Conservation (phyloP, 2,888 invertebrate genomes). For the Trilocha varians region DNA sequence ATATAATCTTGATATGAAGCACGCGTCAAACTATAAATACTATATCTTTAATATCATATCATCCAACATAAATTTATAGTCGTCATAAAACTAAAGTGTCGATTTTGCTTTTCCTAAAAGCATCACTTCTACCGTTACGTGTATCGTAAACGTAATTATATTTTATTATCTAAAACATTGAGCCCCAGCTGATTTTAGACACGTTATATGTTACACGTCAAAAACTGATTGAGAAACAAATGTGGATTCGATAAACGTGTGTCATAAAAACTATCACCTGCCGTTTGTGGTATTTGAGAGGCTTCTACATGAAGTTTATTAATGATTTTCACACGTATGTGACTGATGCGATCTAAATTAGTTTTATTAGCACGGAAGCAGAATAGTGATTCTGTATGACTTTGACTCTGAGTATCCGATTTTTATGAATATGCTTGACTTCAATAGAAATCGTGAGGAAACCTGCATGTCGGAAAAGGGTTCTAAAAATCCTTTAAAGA, state of each 20-base stretch:
- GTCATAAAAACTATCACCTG: slow-evolving; percentile 42
- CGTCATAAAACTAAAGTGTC: slow-evolving; percentile 2
- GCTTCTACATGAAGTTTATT: background rate
- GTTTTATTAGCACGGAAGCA: too few species aligned
- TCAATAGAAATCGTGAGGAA: too few species aligned
- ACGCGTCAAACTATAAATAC: too few species aligned
- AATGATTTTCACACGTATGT: background rate
- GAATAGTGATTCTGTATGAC: too few species aligned
- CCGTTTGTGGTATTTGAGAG: slow-evolving; percentile 2
- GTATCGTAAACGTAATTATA: slow-evolving; percentile 4
- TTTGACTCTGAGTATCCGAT: too few species aligned
- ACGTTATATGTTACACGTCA: slow-evolving; percentile 23
- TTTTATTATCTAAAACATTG: slow-evolving; percentile 11
- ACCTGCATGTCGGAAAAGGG: too few species aligned
- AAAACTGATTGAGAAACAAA: slow-evolving; percentile 48
- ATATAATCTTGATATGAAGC: too few species aligned
- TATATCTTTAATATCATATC: background rate
- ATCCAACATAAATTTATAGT: slow-evolving; percentile 1
- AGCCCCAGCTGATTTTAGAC: slow-evolving; percentile 21
- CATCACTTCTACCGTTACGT: slow-evolving; percentile 1
- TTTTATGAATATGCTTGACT: too few species aligned
- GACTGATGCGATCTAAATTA: too few species aligned
- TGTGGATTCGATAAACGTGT: slow-evolving; percentile 53
- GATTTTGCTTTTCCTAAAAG: slow-evolving; percentile 1
- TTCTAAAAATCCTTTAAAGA: too few species aligned